These are phyloP conservation scores for Trogon surrucura DNA, from an alignment of 2,113 vertebrate genomes.

Conservation along the genomic window DNA sequence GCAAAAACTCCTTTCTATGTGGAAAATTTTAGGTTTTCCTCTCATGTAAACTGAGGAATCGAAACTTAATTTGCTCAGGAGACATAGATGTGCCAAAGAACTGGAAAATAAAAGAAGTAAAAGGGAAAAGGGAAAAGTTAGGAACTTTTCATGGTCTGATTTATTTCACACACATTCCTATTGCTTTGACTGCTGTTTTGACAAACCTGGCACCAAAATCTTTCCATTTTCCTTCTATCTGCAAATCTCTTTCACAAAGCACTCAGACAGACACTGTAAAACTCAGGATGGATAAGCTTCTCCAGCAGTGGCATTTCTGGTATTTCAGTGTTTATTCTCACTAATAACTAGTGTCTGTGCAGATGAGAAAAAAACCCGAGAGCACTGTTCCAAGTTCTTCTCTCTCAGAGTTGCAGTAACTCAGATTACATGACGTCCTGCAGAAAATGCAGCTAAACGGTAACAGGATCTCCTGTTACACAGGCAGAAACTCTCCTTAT, in stretches of 20 bases:
- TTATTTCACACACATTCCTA: not conserved
- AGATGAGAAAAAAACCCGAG: not conserved
- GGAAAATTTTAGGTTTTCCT: slow-evolving; percentile 23
- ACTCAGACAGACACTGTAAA: slow-evolving; percentile 39
- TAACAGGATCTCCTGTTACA: not conserved
- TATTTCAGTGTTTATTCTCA: slow-evolving; percentile 47
- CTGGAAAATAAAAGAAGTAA: not conserved
- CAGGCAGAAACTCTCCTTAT: not conserved
- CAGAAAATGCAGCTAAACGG: not conserved
- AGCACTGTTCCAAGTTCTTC: not conserved
- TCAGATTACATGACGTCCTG: not conserved
- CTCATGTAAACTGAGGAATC: not conserved
- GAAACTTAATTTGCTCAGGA: not conserved
- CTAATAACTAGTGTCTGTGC: not conserved
- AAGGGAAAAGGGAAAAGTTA: not conserved
- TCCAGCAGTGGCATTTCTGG: slow-evolving; percentile 51
- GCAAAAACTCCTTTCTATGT: not conserved
- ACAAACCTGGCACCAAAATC: not conserved
- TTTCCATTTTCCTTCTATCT: slow-evolving; percentile 47
- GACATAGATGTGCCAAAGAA: not conserved
- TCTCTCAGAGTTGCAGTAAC: not conserved
- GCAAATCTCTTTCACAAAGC: slow-evolving; percentile 43
- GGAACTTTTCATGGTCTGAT: not conserved
- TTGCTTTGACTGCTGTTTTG: not conserved
- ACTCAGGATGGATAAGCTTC: slow-evolving; percentile 37